These are phyloP conservation scores for Platyrinchus mystaceus DNA, from an alignment of 2,797 vertebrate genomes.

Conservation along the genomic window DNA sequence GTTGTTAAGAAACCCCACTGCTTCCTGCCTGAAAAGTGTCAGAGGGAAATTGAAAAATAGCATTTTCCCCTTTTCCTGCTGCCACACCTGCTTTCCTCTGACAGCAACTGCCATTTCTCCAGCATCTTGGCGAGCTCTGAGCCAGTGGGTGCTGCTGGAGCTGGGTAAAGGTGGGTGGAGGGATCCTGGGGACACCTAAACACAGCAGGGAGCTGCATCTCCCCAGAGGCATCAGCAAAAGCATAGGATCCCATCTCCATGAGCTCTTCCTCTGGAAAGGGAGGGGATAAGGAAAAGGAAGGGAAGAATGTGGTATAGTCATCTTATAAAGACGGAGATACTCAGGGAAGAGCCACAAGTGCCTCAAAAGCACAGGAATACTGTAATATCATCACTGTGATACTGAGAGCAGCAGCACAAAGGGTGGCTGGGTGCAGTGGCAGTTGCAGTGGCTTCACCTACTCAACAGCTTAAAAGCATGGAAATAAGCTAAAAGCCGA, in stretches of 20 bases:
- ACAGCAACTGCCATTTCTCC: background rate
- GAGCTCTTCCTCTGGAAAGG: background rate
- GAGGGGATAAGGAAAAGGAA: background rate
- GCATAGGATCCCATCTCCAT: fast-evolving
- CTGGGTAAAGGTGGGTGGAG: fast-evolving
- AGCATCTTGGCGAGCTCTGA: background rate
- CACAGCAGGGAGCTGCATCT: background rate
- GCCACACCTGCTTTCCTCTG: background rate
- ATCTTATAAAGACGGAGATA: background rate
- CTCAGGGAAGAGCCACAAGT: background rate
- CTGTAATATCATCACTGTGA: background rate
- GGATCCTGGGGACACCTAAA: background rate
- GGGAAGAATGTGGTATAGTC: background rate
- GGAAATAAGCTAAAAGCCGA: background rate
- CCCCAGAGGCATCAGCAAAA: background rate
- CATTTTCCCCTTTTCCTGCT: background rate
- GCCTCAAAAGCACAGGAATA: background rate
- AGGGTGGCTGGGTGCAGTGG: fast-evolving
- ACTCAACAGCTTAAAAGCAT: background rate
- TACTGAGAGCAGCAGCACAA: background rate
- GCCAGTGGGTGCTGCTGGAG: background rate
- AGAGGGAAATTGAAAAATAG: constrained; percentile 43
- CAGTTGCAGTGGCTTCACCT: background rate
- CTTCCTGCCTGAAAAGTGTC: background rate
- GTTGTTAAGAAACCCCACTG: background rate